Base-by-base conservation (phyloP, 2,888 invertebrate species). In the Augiades crinisus region DNA sequence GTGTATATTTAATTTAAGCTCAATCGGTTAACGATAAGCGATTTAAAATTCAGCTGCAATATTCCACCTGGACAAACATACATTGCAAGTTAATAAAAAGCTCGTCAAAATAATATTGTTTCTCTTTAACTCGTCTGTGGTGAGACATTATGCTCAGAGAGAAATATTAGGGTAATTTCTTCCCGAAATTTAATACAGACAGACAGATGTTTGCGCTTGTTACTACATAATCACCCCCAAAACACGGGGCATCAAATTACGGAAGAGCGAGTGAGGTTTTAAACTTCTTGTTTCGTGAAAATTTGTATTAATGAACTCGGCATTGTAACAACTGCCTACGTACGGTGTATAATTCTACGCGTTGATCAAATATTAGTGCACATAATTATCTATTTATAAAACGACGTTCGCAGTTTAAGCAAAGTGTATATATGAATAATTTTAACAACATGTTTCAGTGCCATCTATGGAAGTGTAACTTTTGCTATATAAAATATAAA, bases 131-230 rank as follows among this genome's bases (percentile, higher is more conserved):
- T 13, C 10, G n/a, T 12, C 13, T 10, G 14, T 5, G 24, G 17
- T 40, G n/a, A 10, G n/a, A 34, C 22, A 13, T 24, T 38, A 17
- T n/a, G 8, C 6, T 13, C 10, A 33, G 24, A 8, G 10, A 45
- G 31, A 10, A 27, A 51, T 40, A 51, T 52, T 46, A 38, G 38
- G 31, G 45, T 46, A 33, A 52, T 52, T 52, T 46, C 33, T 40
- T 45, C 41, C 31, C 31, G 5, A 49, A 47, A 54, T 45, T 36
- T 54, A 45, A 54, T 45, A 49, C 44, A 30, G 38, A 44, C 34
- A 45, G 49, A 49, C 54, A 45, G 44, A 44, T 47, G 54, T 49
- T 49, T 12, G 36, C 17, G 44, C 54, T 54, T 54, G 54, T 54
- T 54, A 54, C 37, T 44, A 45, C 38, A 43, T 54, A 54, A 54